A percentile compares a stretch with the other conserved stretches of the same genome.
These are phyloP conservation scores for Lophochroa leadbeateri DNA, from an alignment of 2,113 vertebrate genomes.

Conservation along the genomic window DNA sequence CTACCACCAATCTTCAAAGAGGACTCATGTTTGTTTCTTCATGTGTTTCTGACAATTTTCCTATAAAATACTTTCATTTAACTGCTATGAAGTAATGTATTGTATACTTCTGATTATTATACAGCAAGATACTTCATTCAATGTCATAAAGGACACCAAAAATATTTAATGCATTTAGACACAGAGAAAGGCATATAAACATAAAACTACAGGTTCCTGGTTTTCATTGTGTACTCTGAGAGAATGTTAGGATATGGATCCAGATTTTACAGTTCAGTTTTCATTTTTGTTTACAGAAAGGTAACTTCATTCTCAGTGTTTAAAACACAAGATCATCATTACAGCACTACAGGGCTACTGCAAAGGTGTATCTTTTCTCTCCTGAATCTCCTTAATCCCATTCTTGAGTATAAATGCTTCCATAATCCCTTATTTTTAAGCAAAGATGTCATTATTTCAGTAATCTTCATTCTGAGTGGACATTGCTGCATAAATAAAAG, in stretches of 20 bases:
- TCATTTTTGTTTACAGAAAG: neutral
- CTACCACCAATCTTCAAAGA: neutral
- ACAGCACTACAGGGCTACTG: neutral
- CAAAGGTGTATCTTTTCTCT: neutral
- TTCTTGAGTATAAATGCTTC: neutral
- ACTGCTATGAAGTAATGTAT: neutral
- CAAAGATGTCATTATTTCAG: neutral
- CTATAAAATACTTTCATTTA: neutral
- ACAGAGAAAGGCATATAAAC: neutral
- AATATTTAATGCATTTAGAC: neutral
- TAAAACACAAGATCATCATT: neutral
- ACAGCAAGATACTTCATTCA: neutral
- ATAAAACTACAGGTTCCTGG: neutral
- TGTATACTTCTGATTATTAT: neutral
- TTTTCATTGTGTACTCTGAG: neutral
- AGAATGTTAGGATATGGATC: accelerated
- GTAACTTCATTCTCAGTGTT: neutral
- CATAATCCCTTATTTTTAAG: neutral
- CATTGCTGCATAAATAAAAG: neutral
- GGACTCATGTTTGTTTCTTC: neutral
- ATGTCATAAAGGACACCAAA: neutral
- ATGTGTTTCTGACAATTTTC: neutral
- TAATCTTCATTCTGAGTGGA: neutral
- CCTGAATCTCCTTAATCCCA: neutral
- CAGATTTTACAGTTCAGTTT: neutral